Evolutionary conservation across 2,797 vertebrate genomes (phyloP).

Genomic region (Spondyliosoma cantharus): DNA sequence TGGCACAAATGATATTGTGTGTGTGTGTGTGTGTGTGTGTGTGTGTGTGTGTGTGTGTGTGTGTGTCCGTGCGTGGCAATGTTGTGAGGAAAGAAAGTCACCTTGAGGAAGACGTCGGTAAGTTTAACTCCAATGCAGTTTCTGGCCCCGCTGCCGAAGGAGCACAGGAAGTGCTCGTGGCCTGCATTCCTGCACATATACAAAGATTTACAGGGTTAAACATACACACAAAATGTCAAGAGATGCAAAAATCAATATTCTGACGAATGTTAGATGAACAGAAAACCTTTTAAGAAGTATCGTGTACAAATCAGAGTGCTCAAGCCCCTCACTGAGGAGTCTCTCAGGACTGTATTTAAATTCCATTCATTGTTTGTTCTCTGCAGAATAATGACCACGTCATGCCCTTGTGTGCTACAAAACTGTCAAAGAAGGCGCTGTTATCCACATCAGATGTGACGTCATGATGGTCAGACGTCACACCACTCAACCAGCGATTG

Average conservation of each 20-base stretch:
- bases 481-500: not conserved
- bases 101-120: constrained; percentile 74
- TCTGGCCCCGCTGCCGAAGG: constrained; percentile 72
- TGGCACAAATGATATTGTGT: not conserved
- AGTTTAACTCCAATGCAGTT: constrained; percentile 72
- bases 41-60: not conserved
- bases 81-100: constrained; percentile 44
- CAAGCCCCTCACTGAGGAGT: not conserved
- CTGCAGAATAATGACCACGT: constrained; percentile 28
- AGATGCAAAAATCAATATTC: constrained; percentile 11
- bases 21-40: not conserved
- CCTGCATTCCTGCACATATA: constrained; percentile 71
- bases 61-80: not conserved
- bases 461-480: constrained; percentile 18
- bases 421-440: constrained; percentile 17
- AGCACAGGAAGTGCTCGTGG: constrained; percentile 75
- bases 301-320: not conserved
- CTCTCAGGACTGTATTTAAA: not conserved
- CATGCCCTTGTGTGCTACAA: not conserved
- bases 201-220: constrained; percentile 19
- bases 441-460: constrained; percentile 31
- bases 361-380: constrained; percentile 2
- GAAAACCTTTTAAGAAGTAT: not conserved
- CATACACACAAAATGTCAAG: not conserved
- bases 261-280: not conserved